phyloP scores from a whole-genome alignment of 2,113 vertebrate genomes.

The Leptocoma aspasia region DNA sequence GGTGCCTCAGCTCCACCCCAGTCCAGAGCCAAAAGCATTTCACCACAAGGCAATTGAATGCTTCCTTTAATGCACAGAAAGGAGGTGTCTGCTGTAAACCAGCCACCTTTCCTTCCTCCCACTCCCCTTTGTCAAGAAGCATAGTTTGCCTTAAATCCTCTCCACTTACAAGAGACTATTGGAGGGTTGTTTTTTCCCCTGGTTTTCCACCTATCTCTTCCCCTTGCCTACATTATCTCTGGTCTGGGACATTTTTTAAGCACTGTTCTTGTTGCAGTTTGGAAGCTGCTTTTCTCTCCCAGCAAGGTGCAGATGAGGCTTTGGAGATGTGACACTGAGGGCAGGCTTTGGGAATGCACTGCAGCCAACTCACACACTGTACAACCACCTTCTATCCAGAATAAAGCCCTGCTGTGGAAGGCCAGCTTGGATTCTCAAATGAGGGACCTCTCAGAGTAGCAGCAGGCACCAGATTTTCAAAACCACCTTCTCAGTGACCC shows the following conservation, averaged over 20 bases:
- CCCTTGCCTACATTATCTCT: background rate
- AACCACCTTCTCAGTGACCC: background rate
- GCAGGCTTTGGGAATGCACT: background rate
- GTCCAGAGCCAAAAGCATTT: slow-evolving; percentile 30
- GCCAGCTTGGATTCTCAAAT: background rate
- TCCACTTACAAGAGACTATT: background rate
- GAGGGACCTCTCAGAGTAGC: background rate
- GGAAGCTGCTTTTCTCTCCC: background rate
- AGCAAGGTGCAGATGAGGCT: background rate
- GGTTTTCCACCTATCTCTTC: background rate
- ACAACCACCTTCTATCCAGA: background rate
- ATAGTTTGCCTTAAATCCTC: background rate
- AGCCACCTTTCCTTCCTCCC: background rate
- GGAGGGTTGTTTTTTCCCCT: background rate
- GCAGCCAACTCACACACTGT: background rate
- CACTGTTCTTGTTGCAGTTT: background rate
- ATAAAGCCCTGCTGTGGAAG: background rate
- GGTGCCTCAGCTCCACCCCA: slow-evolving; percentile 11
- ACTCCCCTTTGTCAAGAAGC: background rate
- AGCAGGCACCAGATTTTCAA: background rate
- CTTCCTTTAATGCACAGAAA: slow-evolving; percentile 22
- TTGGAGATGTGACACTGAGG: background rate
- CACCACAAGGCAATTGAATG: slow-evolving; percentile 50
- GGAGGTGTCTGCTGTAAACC: slow-evolving; percentile 1
- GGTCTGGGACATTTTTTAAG: background rate